phyloP scores from a whole-genome alignment of 2,888 invertebrate species.

The Lepidochrysops patricia region DNA sequence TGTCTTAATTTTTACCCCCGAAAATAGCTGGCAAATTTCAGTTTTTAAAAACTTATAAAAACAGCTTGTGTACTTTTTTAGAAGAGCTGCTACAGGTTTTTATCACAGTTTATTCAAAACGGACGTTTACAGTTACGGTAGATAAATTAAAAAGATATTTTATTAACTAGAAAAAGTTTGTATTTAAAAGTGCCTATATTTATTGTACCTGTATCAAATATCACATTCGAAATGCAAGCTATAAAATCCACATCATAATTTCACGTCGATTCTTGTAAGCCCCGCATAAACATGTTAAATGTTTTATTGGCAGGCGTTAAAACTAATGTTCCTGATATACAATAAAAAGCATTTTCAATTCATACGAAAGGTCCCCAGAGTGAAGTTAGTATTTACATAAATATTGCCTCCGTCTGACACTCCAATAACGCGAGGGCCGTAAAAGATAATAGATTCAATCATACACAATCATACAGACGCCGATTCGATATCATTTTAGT shows the following conservation, averaged over 20 bases:
- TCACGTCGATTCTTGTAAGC: neutral
- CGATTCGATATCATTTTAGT: slow-evolving; percentile 14
- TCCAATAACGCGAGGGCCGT: slow-evolving; percentile 18
- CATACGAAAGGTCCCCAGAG: slow-evolving; percentile 9
- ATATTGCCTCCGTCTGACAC: slow-evolving; percentile 17
- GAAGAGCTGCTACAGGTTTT: neutral
- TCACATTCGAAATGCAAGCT: neutral
- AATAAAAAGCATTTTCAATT: slow-evolving; percentile 14
- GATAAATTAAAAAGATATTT: too few relatives aligned
- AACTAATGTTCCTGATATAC: slow-evolving; percentile 7
- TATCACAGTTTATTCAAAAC: neutral
- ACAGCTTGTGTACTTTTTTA: neutral
- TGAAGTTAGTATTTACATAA: slow-evolving; percentile 18
- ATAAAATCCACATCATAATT: neutral
- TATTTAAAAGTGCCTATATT: too few relatives aligned
- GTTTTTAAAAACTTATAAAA: too few relatives aligned
- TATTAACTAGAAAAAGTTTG: too few relatives aligned
- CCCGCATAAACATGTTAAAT: neutral
- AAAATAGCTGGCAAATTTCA: too few relatives aligned
- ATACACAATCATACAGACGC: slow-evolving; percentile 16
- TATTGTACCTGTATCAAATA: neutral
- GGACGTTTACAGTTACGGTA: neutral
- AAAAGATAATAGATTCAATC: slow-evolving; percentile 20
- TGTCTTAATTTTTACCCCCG: neutral
- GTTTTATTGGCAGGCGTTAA: neutral